Percentiles rank a stretch among this genome's conserved stretches.
Evolutionary conservation across 2,888 invertebrate genomes (phyloP).

Genomic region (Salticus scenicus): DNA sequence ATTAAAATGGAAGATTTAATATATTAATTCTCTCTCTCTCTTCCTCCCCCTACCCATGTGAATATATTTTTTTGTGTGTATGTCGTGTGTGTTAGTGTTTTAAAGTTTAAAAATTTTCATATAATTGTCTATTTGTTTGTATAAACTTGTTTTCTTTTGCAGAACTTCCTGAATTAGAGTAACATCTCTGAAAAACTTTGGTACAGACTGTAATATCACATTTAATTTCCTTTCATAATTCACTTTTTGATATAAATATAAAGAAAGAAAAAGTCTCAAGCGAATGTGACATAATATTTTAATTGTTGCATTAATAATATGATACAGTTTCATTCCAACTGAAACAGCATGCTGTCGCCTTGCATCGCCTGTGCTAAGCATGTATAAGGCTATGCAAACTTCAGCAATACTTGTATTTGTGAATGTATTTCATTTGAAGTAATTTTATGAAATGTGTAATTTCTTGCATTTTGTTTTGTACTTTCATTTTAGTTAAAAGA

Average conservation of each 20-base stretch:
- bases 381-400: slow-evolving; percentile 55
- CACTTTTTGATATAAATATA: slow-evolving; percentile 67
- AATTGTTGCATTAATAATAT: slow-evolving; percentile 44
- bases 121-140: background rate
- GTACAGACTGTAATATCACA: slow-evolving; percentile 67
- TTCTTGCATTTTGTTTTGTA: background rate
- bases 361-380: slow-evolving; percentile 60
- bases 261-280: slow-evolving; percentile 37
- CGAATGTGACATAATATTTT: slow-evolving; percentile 48
- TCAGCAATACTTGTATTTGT: slow-evolving; percentile 27
- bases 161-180: slow-evolving; percentile 67
- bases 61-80: too few species aligned
- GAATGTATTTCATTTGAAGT: background rate
- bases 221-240: slow-evolving; percentile 63
- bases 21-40: too few species aligned
- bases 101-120: too few species aligned
- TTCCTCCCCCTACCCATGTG: too few species aligned
- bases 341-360: slow-evolving; percentile 51
- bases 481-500: background rate
- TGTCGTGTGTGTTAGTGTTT: too few species aligned
- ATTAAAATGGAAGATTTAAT: too few species aligned
- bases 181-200: slow-evolving; percentile 43
- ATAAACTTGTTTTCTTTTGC: background rate
- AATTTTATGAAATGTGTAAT: background rate
- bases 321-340: slow-evolving; percentile 49